Percentiles rank a stretch among this genome's conserved stretches.
Evolutionary conservation across 1,140 invertebrate species (phyloP).

Genomic region (Bradynema listronoti): DNA sequence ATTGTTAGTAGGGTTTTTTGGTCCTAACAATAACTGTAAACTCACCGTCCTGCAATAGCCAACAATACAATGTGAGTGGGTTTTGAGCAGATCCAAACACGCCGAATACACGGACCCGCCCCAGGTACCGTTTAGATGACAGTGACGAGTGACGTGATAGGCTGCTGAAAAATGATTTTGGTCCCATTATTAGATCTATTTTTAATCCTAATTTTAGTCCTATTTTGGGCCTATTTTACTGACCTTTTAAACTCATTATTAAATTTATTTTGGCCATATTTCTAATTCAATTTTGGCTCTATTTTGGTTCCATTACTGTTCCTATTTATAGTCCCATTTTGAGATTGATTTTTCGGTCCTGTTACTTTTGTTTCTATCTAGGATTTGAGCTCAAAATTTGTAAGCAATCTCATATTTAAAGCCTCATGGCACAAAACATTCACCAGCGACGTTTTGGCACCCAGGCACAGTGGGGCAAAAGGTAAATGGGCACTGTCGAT

Average conservation of each 20-base stretch:
- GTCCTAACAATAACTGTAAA: background rate
- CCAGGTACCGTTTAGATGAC: slow-evolving; percentile 44
- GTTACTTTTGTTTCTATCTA: background rate
- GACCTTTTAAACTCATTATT: too few species aligned
- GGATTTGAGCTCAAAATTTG: too few species aligned
- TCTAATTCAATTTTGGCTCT: too few species aligned
- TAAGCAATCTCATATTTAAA: too few species aligned
- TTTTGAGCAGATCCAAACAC: slow-evolving; percentile 47
- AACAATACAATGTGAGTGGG: slow-evolving; percentile 41
- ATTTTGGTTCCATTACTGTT: slow-evolving; percentile 31
- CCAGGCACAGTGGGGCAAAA: slow-evolving; percentile 52
- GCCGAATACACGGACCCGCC: slow-evolving; percentile 44
- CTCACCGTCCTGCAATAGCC: slow-evolving; percentile 52
- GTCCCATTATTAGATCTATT: too few species aligned
- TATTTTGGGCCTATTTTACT: too few species aligned
- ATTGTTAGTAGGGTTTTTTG: slow-evolving; percentile 14
- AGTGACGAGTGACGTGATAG: slow-evolving; percentile 40
- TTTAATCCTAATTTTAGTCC: too few species aligned
- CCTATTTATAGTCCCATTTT: slow-evolving; percentile 8
- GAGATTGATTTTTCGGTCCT: slow-evolving; percentile 2
- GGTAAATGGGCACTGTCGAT: slow-evolving; percentile 47
- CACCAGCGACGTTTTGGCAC: slow-evolving; percentile 46
- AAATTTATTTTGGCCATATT: too few species aligned
- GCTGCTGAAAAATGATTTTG: too few species aligned
- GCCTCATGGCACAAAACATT: too few species aligned